Evolutionary conservation across 2,888 invertebrate genomes (phyloP), one percentile per base, ranked within the genome.

Genomic region (Pasiphila rectangulata): DNA sequence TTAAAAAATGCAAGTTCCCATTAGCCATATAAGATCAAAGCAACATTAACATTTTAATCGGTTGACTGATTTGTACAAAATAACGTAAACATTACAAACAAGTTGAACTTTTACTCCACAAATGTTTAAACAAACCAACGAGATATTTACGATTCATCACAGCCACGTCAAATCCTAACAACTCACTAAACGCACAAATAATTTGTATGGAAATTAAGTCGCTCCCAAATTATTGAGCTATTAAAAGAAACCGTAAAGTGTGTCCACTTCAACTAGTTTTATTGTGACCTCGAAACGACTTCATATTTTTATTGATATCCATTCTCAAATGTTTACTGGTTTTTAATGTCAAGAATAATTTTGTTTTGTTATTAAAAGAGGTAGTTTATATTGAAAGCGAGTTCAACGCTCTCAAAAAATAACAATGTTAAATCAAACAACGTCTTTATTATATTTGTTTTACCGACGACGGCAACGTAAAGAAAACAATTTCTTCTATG

Each of bases 91-190:
- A 15, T 32, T 17, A 10, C 17, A 17, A 32, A 48, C 49, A 54
- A 55, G 46, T 57, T 67, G 57, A 72, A 67, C 67, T 66, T 67
- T 66, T 66, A 62, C 61, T 63, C 43, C 32, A 36, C 51, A 46
- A 36, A 27, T 40, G 21, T n/a, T 27, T 40, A 44, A 48, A 53
- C 39, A 30, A 30, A 30, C 9, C 46, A 40, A 9, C 34, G 30
- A n/a, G 27, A 43, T 39, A 55, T 53, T 51, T 38, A 45, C 23
- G 23, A 7, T 17, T 23, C 45, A 34, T 45, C 27, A 42, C 48
- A 39, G 45, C 13, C 27, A 27, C 13, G 13, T 27, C 27, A 27
- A 13, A 13, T 27, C 7, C 7, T 13, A 13, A 27, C 4, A 24
- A 10, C 25, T 25, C 2, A 41, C 40, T 39, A 46, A 46, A 48